Evolutionary conservation across 2,113 vertebrate species (phyloP).

Genomic region (Lepisosteus osseus): DNA sequence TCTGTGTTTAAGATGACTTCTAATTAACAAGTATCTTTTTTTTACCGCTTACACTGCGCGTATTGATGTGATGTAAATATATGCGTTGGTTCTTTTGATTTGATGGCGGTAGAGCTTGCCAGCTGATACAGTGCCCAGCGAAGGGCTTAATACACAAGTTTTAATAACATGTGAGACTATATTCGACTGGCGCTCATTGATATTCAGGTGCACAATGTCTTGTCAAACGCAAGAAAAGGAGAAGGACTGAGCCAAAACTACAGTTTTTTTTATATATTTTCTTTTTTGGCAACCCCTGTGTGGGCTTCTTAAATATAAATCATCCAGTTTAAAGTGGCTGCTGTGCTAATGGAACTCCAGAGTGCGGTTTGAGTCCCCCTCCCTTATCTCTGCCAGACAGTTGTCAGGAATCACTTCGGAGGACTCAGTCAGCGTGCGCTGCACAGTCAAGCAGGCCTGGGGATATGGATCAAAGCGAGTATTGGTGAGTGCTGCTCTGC

Average conservation of each 20-base stretch:
- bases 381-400: conserved; percentile 97
- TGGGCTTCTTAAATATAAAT: conserved; percentile 70
- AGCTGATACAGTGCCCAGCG: conserved; percentile 65
- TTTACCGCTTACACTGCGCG: conserved; percentile 43
- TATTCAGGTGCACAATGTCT: conserved; percentile 58
- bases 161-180: conserved; percentile 53
- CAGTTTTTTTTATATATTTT: conserved; percentile 50
- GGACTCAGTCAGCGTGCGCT: conserved; percentile 87
- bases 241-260: conserved; percentile 59
- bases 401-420: conserved; percentile 97
- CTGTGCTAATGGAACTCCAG: conserved; percentile 70
- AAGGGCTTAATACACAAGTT: conserved; percentile 58
- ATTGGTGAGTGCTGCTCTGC: conserved; percentile 77
- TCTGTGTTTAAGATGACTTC: conserved; percentile 60
- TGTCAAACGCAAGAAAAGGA: conserved; percentile 56
- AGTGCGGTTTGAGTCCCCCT: conserved; percentile 71
- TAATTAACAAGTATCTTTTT: conserved; percentile 59
- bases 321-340: conserved; percentile 73
- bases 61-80: conserved; percentile 61
- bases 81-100: conserved; percentile 65
- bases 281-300: conserved; percentile 56
- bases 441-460: conserved; percentile 89
- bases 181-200: conserved; percentile 54
- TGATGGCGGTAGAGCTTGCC: conserved; percentile 62
- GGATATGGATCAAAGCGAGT: conserved; percentile 98